A percentile compares a stretch with the other conserved stretches of the same genome.
phyloP scores from a whole-genome alignment of 2,113 vertebrate species.

The Amazona vittata region DNA sequence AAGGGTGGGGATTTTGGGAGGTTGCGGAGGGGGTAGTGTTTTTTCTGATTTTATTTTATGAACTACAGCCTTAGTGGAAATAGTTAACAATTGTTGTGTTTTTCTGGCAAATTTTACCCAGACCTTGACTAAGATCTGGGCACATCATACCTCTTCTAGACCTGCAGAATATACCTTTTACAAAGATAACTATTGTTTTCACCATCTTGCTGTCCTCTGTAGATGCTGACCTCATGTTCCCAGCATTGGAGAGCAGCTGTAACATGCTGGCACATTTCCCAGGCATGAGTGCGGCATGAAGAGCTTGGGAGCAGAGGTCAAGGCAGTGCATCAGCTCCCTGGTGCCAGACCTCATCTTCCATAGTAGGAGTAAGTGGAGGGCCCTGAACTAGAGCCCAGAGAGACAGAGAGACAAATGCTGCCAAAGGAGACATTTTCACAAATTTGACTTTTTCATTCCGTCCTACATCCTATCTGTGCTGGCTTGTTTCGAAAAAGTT shows the following conservation, averaged over 20 bases:
- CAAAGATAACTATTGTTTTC: neutral
- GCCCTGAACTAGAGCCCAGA: neutral
- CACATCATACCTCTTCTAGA: neutral
- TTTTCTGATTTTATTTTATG: neutral
- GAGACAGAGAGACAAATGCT: neutral
- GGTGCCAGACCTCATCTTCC: neutral
- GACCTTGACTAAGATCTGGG: neutral
- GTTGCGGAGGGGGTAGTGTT: rapidly evolving
- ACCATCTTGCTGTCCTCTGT: neutral
- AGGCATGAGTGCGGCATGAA: neutral
- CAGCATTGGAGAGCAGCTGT: neutral
- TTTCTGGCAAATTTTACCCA: neutral
- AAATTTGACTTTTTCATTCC: neutral
- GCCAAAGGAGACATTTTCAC: neutral
- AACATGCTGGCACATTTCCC: neutral
- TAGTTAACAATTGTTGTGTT: neutral
- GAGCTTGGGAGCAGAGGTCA: neutral
- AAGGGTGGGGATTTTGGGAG: rapidly evolving
- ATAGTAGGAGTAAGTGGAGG: neutral
- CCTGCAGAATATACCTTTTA: neutral
- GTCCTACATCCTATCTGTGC: neutral
- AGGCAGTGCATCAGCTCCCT: neutral
- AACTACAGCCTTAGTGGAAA: neutral
- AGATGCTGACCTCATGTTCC: neutral
- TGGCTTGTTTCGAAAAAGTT: neutral